Base-by-base conservation (phyloP, 2,797 vertebrate species). In the Sebastolobus alascanus region DNA sequence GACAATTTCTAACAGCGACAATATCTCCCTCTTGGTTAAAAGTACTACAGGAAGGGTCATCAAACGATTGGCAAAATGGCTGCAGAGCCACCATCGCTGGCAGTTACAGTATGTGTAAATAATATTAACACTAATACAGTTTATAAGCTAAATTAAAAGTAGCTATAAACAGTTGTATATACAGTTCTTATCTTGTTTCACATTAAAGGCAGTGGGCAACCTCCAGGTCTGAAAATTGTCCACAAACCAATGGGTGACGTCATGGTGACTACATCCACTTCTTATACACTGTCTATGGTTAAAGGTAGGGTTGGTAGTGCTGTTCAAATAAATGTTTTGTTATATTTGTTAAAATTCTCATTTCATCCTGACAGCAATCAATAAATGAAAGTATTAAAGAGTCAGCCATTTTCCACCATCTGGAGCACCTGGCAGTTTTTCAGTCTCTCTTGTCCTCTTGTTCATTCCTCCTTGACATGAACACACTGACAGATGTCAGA, bases 361-460 rank as follows among this genome's bases (percentile, higher is more conserved):
- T 31, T 31, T 4, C 5, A 5, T 31, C 31, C 5, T 5, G 31
- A 31, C 31, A 31, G 31, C 31, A 31, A 4, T 31, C 31, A 31
- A 31, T 31, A 31, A 31, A 31, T 31, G 25, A 25, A 76, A 33
- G 37, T 55, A 73, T 67, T 52, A 20, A 83, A 9, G 43, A 87
- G 33, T 89, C 80, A 84, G 78, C 56, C 54, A 43, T 82, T 82
- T 75, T 73, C 78, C 50, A 59, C 69, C 55, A 69, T 85, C 66
- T 75, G 65, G 66, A 71, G 56, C 61, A 67, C 54, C 72, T 35
- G 65, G 73, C 71, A 80, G 69, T 50, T 85, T 70, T 79, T 77
- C 43, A 81, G 25, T 63, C 54, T 64, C 72, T 68, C 65, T 35
- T 68, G 59, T 84, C 84, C 54, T 43, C 58, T 60, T 33, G 22